Conservation (phyloP, 2,113 vertebrate genomes). For the Opisthocomus hoazin region DNA sequence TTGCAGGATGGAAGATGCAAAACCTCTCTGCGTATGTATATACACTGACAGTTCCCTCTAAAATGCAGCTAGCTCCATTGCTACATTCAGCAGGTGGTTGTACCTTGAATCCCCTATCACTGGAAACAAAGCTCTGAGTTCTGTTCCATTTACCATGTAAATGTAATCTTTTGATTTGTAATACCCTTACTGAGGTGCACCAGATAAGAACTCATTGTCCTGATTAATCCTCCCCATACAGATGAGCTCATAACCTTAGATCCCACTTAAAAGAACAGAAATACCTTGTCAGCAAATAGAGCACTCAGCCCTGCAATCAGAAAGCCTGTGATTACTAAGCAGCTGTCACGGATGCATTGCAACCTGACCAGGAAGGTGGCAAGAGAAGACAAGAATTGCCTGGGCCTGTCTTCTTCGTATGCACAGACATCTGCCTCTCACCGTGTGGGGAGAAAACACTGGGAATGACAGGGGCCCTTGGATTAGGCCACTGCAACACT, state of each 20-base stretch:
- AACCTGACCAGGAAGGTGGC: not conserved
- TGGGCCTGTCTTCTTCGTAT: fast-evolving
- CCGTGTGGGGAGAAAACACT: not conserved
- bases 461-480: not conserved
- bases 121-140: not conserved
- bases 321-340: not conserved
- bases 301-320: not conserved
- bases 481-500: not conserved
- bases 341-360: fast-evolving
- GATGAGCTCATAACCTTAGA: not conserved
- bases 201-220: not conserved
- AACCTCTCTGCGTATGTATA: fast-evolving
- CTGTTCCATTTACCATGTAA: not conserved
- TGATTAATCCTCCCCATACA: not conserved
- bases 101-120: not conserved
- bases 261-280: not conserved
- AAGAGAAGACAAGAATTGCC: fast-evolving
- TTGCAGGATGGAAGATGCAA: not conserved
- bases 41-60: not conserved
- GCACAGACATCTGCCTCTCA: not conserved
- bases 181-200: not conserved
- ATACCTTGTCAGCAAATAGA: not conserved
- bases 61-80: fast-evolving
- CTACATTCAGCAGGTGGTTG: not conserved
- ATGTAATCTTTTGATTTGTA: not conserved